Percentiles rank a stretch among this genome's conserved stretches.
Evolutionary conservation across 1,140 invertebrate genomes (phyloP).

Genomic region (Cardiocondyla obscurior): DNA sequence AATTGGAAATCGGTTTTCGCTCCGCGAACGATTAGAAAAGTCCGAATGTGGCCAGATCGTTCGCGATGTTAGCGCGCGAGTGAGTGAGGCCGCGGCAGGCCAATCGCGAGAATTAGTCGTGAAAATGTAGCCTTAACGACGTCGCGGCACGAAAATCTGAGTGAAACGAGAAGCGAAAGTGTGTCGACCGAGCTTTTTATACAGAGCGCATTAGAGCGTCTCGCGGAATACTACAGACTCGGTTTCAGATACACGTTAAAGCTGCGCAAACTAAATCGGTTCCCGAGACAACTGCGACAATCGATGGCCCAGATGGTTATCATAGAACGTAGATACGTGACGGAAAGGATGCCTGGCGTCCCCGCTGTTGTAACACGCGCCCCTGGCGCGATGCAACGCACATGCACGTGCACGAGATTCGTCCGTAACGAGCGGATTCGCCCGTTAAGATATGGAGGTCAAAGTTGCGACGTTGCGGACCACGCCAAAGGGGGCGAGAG

Average conservation of each 20-base stretch:
- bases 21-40: constrained; percentile 43
- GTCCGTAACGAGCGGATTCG: background rate
- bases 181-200: constrained; percentile 18
- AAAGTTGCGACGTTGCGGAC: constrained; percentile 35
- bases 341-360: background rate
- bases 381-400: background rate
- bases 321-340: background rate
- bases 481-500: constrained; percentile 22
- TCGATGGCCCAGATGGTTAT: background rate
- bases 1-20: constrained; percentile 44
- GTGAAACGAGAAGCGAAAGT: constrained; percentile 62
- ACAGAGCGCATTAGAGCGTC: background rate
- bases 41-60: constrained; percentile 32
- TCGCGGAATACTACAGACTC: background rate
- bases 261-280: background rate
- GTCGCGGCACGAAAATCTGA: constrained; percentile 69
- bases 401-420: background rate
- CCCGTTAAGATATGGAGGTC: constrained; percentile 31
- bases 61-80: constrained; percentile 36
- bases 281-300: background rate
- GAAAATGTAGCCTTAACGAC: constrained; percentile 71
- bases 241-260: background rate
- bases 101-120: constrained; percentile 55
- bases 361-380: background rate
- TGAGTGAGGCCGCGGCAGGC: constrained; percentile 39